Evolutionary conservation across 2,797 vertebrate species (phyloP).

Genomic region (Amphiprion clarkii): DNA sequence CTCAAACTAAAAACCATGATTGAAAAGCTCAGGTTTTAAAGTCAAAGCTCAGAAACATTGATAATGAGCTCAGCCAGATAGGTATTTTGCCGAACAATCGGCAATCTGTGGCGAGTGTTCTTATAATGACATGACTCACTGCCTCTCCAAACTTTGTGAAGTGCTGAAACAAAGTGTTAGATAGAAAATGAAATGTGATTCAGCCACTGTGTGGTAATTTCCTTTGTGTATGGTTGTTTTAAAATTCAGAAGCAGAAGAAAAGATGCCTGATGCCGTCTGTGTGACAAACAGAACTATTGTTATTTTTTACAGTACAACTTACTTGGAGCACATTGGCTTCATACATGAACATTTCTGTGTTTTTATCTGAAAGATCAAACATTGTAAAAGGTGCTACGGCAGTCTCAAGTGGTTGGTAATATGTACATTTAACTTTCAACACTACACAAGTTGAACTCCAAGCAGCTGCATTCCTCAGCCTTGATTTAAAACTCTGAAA

Average conservation of each 20-base stretch:
- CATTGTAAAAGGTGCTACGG: too few relatives aligned
- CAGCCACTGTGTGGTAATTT: not conserved
- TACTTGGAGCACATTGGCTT: not conserved
- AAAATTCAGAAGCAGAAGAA: slow-evolving; percentile 1
- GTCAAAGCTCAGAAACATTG: slow-evolving; percentile 13
- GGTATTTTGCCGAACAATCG: slow-evolving; percentile 34
- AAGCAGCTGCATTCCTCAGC: too few relatives aligned
- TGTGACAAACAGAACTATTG: not conserved
- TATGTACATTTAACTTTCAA: too few relatives aligned
- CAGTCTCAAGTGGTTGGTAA: too few relatives aligned
- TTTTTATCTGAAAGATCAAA: not conserved
- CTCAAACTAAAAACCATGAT: not conserved
- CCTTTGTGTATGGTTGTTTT: not conserved
- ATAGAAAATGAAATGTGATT: slow-evolving; percentile 29
- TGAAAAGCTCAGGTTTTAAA: slow-evolving; percentile 11
- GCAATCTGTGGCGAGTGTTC: slow-evolving; percentile 14
- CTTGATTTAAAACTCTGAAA: too few relatives aligned
- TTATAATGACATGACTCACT: slow-evolving; percentile 37
- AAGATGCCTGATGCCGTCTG: not conserved
- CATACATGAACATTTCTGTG: not conserved
- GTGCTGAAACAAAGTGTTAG: slow-evolving; percentile 4
- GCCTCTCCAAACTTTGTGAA: slow-evolving; percentile 20
- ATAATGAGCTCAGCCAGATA: slow-evolving; percentile 24
- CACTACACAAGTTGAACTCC: too few relatives aligned
- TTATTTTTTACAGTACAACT: not conserved